phyloP scores from a whole-genome alignment of 2,888 invertebrate genomes.

The Allygus modestus region DNA sequence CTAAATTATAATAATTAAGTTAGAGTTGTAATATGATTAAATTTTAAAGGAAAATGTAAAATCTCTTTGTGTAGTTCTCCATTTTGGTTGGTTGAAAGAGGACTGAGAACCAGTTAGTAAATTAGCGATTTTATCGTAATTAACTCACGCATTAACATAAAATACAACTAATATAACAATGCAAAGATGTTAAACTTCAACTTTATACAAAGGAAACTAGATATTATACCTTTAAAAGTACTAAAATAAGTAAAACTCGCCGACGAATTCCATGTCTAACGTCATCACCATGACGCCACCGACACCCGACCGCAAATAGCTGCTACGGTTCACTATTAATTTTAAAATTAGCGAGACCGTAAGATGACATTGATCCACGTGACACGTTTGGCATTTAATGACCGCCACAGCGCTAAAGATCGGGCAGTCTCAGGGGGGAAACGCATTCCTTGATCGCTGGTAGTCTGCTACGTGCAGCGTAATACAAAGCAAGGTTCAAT shows the following conservation, averaged over 20 bases:
- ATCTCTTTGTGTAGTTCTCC: conserved; percentile 67
- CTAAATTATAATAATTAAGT: not conserved
- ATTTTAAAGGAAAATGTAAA: conserved; percentile 36
- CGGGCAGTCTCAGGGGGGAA: conserved; percentile 69
- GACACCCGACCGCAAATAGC: conserved; percentile 62
- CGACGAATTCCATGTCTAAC: conserved; percentile 62
- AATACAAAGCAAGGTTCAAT: conserved; percentile 74
- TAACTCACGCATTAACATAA: not conserved
- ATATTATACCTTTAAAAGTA: not conserved
- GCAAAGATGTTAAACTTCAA: not conserved
- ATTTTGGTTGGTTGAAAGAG: conserved; percentile 68
- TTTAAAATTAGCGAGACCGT: conserved; percentile 63
- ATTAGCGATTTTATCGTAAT: not conserved
- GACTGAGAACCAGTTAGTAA: conserved; percentile 38
- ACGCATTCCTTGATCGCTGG: conserved; percentile 69
- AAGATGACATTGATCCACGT: conserved; percentile 84
- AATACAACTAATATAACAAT: not conserved
- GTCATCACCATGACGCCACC: conserved; percentile 69
- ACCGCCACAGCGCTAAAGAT: conserved; percentile 68
- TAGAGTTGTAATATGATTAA: not conserved
- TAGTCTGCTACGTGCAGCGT: conserved; percentile 70
- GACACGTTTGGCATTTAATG: conserved; percentile 75
- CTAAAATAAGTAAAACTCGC: conserved; percentile 42
- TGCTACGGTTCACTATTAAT: conserved; percentile 61
- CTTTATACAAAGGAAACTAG: not conserved